Conservation (phyloP, 2,113 vertebrate species). For the Kryptolebias marmoratus region DNA sequence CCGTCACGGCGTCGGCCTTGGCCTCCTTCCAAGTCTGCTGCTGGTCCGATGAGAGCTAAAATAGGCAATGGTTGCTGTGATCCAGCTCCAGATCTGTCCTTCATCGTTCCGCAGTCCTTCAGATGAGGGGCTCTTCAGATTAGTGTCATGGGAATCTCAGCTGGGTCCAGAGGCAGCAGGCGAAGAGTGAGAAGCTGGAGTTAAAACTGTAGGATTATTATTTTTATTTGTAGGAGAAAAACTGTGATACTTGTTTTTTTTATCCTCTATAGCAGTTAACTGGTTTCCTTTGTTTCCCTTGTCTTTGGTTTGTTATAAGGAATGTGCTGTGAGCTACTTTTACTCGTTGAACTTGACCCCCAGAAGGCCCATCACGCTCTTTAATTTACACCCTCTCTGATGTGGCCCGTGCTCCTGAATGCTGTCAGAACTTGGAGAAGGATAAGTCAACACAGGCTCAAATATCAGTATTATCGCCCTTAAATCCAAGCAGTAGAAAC, state of each 20-base stretch:
- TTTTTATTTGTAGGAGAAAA: too few relatives aligned
- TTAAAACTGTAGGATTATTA: background rate
- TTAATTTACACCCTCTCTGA: constrained; percentile 8
- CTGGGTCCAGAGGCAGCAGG: background rate
- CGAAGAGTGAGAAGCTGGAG: background rate
- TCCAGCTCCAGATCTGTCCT: constrained; percentile 24
- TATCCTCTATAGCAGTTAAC: too few relatives aligned
- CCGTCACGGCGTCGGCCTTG: background rate
- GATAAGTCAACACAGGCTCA: too few relatives aligned
- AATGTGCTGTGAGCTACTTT: constrained; percentile 58
- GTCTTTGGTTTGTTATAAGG: constrained; percentile 25
- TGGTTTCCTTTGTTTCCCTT: background rate
- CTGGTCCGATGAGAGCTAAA: constrained; percentile 5
- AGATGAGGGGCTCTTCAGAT: constrained; percentile 15
- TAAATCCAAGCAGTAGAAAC: too few relatives aligned
- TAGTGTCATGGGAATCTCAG: constrained; percentile 21
- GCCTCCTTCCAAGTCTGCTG: constrained; percentile 31
- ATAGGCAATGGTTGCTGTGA: constrained; percentile 12
- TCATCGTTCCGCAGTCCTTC: background rate
- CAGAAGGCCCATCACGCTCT: background rate
- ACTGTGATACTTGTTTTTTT: too few relatives aligned
- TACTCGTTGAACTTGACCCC: constrained; percentile 31
- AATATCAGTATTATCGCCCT: too few relatives aligned
- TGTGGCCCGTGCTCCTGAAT: background rate
- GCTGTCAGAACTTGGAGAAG: background rate